phyloP scores from a whole-genome alignment of 2,888 invertebrate genomes.

The Coelogynopora nodosa region DNA sequence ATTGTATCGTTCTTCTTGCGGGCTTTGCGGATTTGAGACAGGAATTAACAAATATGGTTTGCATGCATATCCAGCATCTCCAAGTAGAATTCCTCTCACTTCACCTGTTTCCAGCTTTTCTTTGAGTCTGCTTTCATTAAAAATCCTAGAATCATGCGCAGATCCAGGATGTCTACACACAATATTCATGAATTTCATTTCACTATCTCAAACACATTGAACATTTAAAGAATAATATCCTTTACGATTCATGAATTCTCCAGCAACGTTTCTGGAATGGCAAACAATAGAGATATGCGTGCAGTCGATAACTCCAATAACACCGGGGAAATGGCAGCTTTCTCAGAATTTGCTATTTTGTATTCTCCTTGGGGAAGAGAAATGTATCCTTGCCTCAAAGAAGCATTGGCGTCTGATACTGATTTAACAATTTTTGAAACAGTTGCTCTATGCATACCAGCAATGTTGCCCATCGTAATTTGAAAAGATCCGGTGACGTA shows the following conservation, averaged over 20 bases:
- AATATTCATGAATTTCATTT: neutral
- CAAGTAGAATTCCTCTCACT: neutral
- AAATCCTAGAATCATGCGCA: neutral
- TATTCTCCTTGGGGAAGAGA: neutral
- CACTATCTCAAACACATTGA: neutral
- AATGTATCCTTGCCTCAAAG: neutral
- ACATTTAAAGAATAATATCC: neutral
- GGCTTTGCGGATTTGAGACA: neutral
- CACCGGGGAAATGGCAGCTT: neutral
- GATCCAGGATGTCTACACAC: neutral
- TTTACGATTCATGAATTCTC: neutral
- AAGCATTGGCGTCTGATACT: neutral
- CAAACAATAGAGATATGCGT: neutral
- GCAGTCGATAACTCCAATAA: neutral
- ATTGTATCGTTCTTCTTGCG: neutral
- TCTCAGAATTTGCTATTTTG: neutral
- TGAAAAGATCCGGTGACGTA: neutral
- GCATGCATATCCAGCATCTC: neutral
- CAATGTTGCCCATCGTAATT: neutral
- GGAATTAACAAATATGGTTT: neutral
- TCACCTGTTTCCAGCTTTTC: neutral
- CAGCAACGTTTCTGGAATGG: neutral
- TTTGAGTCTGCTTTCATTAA: neutral
- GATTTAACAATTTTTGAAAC: neutral
- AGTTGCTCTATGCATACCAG: neutral